phyloP scores from a whole-genome alignment of 1,140 invertebrate genomes.

The Babylonia areolata region DNA sequence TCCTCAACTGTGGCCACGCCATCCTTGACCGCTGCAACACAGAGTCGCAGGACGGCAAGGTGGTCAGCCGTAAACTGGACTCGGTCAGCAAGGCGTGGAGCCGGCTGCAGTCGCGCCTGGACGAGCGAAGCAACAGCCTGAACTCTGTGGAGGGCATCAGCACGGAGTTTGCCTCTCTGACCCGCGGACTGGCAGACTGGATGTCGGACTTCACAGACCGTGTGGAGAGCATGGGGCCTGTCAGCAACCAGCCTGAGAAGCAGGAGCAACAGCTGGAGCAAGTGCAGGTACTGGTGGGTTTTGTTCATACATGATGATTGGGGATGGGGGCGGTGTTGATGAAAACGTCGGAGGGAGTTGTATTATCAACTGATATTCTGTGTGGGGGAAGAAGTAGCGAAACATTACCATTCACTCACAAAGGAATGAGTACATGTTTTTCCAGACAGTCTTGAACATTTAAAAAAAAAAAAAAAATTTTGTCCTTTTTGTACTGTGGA shows the following conservation, averaged over 20 bases:
- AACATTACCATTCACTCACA: too few species aligned
- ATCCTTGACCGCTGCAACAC: conserved; percentile 84
- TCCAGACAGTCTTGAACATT: too few species aligned
- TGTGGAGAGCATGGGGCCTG: conserved; percentile 79
- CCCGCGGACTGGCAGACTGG: conserved; percentile 88
- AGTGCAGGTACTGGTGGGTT: conserved; percentile 75
- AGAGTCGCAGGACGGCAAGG: conserved; percentile 85
- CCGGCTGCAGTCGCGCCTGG: conserved; percentile 62
- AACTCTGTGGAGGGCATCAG: conserved; percentile 77
- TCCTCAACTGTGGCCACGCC: conserved; percentile 87
- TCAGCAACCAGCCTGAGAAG: conserved; percentile 84
- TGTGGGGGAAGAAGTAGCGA: too few species aligned
- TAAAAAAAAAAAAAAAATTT: too few species aligned
- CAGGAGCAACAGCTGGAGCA: conserved; percentile 82
- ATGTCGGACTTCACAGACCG: conserved; percentile 84
- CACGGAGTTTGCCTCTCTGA: conserved; percentile 91
- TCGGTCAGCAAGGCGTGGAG: conserved; percentile 79
- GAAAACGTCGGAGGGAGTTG: too few species aligned
- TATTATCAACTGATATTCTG: too few species aligned
- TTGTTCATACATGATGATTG: too few species aligned
- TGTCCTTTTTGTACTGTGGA: too few species aligned
- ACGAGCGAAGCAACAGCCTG: conserved; percentile 67
- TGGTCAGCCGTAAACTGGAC: conserved; percentile 79
- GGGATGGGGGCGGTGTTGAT: too few species aligned
- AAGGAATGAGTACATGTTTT: too few species aligned